Base-by-base conservation (phyloP, 2,888 invertebrate genomes). In the Harmothoe impar region DNA sequence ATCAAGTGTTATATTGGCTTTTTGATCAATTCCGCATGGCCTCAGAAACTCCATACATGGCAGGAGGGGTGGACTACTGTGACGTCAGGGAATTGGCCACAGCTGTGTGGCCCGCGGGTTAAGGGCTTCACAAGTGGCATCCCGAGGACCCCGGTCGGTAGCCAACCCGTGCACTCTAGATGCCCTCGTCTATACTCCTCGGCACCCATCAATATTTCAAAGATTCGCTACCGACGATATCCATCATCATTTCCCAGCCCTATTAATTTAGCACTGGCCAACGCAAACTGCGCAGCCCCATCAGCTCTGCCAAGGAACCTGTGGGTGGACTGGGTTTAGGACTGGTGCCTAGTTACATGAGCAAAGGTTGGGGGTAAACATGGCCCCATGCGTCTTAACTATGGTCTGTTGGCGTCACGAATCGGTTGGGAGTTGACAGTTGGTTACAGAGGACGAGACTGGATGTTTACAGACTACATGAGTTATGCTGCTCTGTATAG, bases 141-240 rank as follows among this genome's bases (percentile, higher is more conserved):
- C 29, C 72, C 0, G 29, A 3, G 72, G 72, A 25, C 72, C 29
- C 72, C 29, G 7, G 72, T 29, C 31, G 5, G n/a, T 25, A 3
- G 29, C 29, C 25, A 0, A 25, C 72, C 72, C 72, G 20, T 72
- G 15, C 72, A 29, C 3, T 29, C 72, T 29, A 72, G 29, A 29
- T 43, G 43, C 31, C 35, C 35, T 43, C 15, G 23, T 81, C 81
- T 81, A 81, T 33, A 81, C 81, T 81, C 31, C 81, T 17, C 33
- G 35, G 81, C 81, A 17, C 23, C 81, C 81, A 81, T 81, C 81
- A 81, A 81, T 81, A 81, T 81, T 81, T 81, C 81, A 81, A 81
- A 81, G 81, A 81, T 81, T 81, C 35, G 0, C 1, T 35, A 25
- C 81, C 5, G 81, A 23, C 35, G 5, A 7, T 35, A 81, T 81